A percentile compares a stretch with the other conserved stretches of the same genome.
Conservation (phyloP, 2,888 invertebrate species). For the Hyposoter didymator region DNA sequence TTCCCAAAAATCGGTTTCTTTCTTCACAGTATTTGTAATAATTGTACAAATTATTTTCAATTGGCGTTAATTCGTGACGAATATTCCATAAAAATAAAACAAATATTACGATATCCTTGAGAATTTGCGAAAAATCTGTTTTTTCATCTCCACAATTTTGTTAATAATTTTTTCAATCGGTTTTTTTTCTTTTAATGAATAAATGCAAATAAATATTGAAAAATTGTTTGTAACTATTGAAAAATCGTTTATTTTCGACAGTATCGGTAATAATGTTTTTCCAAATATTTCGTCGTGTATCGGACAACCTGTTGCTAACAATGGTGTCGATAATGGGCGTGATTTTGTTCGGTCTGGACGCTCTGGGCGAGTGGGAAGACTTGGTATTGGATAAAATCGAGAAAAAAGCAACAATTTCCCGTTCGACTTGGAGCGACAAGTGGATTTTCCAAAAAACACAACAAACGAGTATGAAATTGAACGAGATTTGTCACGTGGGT, state of each 20-base stretch:
- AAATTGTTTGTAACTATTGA: too few species aligned
- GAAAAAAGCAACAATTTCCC: slow-evolving; percentile 71
- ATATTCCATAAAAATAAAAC: too few species aligned
- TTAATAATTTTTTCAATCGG: not conserved
- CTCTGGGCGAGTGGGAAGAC: slow-evolving; percentile 76
- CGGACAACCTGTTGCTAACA: slow-evolving; percentile 67
- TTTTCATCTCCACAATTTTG: not conserved
- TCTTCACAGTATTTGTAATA: not conserved
- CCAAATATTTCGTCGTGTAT: slow-evolving; percentile 68
- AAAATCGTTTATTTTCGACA: slow-evolving; percentile 63
- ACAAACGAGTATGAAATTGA: slow-evolving; percentile 70
- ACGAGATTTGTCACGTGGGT: slow-evolving; percentile 75
- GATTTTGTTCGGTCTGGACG: slow-evolving; percentile 75
- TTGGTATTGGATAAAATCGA: slow-evolving; percentile 72
- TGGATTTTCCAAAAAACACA: slow-evolving; percentile 63
- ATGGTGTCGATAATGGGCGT: slow-evolving; percentile 71
- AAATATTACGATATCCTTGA: too few species aligned
- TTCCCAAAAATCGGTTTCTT: too few species aligned
- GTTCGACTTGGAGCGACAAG: slow-evolving; percentile 74
- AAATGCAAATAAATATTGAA: too few species aligned
- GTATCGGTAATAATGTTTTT: slow-evolving; percentile 72
- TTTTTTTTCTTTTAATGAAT: too few species aligned
- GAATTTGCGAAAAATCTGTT: too few species aligned
- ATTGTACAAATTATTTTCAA: too few species aligned
- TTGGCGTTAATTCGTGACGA: too few species aligned